A percentile compares a stretch with the other conserved stretches of the same genome.
These are phyloP conservation scores for Gnathonemus echidnorhynchus DNA, from an alignment of 2,113 vertebrate genomes.

Conservation along the genomic window DNA sequence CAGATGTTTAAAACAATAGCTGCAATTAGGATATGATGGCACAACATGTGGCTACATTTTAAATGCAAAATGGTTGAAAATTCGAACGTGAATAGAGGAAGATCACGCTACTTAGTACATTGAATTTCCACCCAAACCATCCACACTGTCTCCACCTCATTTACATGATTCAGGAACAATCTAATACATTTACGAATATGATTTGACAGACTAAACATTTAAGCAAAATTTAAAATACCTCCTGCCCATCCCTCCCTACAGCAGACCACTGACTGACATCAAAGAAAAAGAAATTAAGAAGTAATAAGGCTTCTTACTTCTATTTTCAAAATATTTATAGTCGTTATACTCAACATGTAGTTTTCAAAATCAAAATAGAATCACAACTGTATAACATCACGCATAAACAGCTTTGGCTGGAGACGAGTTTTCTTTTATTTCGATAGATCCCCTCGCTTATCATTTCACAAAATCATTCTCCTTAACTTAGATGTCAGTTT, in stretches of 20 bases:
- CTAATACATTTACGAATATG: constrained; percentile 49
- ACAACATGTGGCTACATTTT: not conserved
- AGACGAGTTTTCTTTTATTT: constrained; percentile 22
- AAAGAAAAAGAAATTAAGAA: constrained; percentile 28
- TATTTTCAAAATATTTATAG: not conserved
- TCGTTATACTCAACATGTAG: constrained; percentile 31
- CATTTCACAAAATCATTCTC: constrained; percentile 24
- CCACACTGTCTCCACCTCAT: constrained; percentile 13
- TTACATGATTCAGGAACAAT: constrained; percentile 38
- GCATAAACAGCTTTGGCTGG: not conserved
- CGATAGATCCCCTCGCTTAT: constrained; percentile 36
- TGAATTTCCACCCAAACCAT: not conserved
- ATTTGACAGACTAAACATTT: constrained; percentile 59
- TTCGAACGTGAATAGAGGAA: constrained; percentile 45
- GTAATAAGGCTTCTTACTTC: not conserved
- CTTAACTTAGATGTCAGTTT: constrained; percentile 38
- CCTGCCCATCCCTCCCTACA: constrained; percentile 36
- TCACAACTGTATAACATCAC: not conserved
- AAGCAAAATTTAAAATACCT: constrained; percentile 55
- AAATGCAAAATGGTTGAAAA: constrained; percentile 21
- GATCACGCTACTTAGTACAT: constrained; percentile 26
- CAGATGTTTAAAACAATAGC: not conserved
- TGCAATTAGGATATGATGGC: not conserved
- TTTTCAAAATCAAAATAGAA: not conserved
- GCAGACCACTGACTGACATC: constrained; percentile 38